These are phyloP conservation scores for Podarcis lilfordi DNA, from an alignment of 2,797 vertebrate genomes.

Conservation along the genomic window DNA sequence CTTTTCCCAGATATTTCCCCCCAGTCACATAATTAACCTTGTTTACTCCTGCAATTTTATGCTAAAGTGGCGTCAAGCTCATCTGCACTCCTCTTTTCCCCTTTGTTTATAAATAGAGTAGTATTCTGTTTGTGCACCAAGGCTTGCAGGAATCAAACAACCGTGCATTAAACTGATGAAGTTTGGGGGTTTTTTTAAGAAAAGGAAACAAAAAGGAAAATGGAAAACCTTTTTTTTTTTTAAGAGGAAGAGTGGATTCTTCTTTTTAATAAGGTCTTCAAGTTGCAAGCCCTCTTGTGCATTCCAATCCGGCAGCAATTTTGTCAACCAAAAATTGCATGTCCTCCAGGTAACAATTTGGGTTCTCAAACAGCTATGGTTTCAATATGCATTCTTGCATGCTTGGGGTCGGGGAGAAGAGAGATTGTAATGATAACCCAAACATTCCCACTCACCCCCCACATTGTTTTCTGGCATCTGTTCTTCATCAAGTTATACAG, in stretches of 20 bases:
- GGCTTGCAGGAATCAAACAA: constrained; percentile 47
- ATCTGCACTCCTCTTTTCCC: constrained; percentile 49
- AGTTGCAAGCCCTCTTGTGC: constrained; percentile 49
- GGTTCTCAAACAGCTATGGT: constrained; percentile 46
- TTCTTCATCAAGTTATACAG: constrained; percentile 1
- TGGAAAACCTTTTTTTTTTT: no score
- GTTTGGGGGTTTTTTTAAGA: neutral
- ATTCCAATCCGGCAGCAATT: constrained; percentile 60
- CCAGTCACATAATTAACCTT: constrained; percentile 64
- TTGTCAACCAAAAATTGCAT: constrained; percentile 54
- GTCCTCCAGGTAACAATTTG: constrained; percentile 59
- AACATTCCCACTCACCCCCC: neutral
- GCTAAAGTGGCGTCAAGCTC: constrained; percentile 54
- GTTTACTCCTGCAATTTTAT: constrained; percentile 60
- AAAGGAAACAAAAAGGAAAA: neutral
- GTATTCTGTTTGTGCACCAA: constrained; percentile 32
- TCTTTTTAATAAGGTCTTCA: constrained; percentile 35
- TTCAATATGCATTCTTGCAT: constrained; percentile 23
- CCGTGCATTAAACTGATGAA: constrained; percentile 17
- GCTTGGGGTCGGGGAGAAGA: constrained; percentile 7
- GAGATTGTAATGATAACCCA: constrained; percentile 41
- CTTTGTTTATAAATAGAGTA: constrained; percentile 68
- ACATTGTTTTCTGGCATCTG: neutral
- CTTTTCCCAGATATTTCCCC: constrained; percentile 56
- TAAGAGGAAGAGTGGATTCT: constrained; percentile 51